Base-by-base conservation (phyloP, 2,888 invertebrate genomes). In the Marasmarcha lunaedactyla region DNA sequence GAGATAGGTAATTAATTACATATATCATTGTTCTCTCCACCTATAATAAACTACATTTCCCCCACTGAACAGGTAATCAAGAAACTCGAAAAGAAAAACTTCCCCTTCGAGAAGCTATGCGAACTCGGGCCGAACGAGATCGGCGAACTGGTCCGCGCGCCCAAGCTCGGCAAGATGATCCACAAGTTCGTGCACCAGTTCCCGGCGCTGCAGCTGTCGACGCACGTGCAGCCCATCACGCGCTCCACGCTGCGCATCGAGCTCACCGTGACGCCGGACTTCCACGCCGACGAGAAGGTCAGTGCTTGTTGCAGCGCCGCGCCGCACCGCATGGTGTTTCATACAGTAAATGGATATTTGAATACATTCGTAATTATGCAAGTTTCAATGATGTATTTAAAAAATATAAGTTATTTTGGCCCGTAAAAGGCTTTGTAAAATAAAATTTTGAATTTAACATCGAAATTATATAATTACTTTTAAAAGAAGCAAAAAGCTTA, bases 271-370 rank as follows among this genome's bases (percentile, higher is more conserved):
- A 97, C 97, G 0, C 98, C 99, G 0, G 98, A 99, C 76, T 99
- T 99, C 73, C 95, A 98, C 59, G 99, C 99, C 99, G 98, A 99
- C 54, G 98, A 98, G 46, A 98, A 97, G 78, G 85, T 93, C 14
- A 4, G 30, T 25, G 25, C 9, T 25, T 25, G 9, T n/a, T n/a
- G n/a, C n/a, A n/a, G n/a, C n/a, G n/a, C n/a, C n/a, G n/a, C n/a
- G n/a, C n/a, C n/a, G 88, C 89, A 9, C 10, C 13, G 9, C 10
- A 1, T 84, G 84, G 2, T 14, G 1, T 15, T 12, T 33, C n/a
- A n/a, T n/a, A n/a, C n/a, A n/a, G n/a, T n/a, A n/a, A n/a, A n/a
- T n/a, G n/a, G n/a, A n/a, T n/a, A n/a, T n/a, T n/a, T n/a, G n/a
- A n/a, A n/a, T n/a, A n/a, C n/a, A n/a, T n/a, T n/a, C n/a, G n/a